A percentile compares a stretch with the other conserved stretches of the same genome.
Conservation (phyloP, 2,113 vertebrate genomes). For the Ciconia maguari region DNA sequence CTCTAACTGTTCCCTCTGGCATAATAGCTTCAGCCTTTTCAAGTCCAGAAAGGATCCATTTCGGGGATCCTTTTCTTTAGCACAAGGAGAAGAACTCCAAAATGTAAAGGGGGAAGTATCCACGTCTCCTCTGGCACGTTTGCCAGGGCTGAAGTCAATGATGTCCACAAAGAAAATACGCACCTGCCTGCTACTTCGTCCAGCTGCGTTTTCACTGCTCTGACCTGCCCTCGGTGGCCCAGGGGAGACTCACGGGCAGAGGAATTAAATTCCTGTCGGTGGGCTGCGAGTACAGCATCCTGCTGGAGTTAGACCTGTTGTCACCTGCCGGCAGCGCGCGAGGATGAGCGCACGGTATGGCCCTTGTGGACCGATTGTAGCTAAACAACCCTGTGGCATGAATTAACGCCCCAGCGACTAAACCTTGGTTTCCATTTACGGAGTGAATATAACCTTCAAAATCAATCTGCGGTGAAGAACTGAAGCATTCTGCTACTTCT, state of each 20-base stretch:
- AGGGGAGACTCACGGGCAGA: not conserved
- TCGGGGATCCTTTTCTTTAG: not conserved
- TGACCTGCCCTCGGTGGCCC: not conserved
- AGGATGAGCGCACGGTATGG: not conserved
- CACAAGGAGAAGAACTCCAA: not conserved
- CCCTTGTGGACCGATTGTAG: accelerated
- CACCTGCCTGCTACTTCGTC: not conserved
- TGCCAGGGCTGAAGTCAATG: not conserved
- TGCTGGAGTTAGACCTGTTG: too few relatives aligned
- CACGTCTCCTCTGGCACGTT: accelerated
- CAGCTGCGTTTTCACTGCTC: not conserved
- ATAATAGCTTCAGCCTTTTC: not conserved
- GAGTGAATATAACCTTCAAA: not conserved
- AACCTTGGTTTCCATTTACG: not conserved
- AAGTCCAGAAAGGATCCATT: not conserved
- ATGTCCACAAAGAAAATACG: not conserved
- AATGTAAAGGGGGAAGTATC: not conserved
- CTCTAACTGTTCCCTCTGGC: not conserved
- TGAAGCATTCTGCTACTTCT: not conserved
- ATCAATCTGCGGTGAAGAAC: not conserved
- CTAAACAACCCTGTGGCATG: accelerated
- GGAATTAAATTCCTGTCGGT: not conserved
- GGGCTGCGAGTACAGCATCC: not conserved
- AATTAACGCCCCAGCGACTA: not conserved
- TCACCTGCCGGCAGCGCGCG: accelerated